phyloP scores from a whole-genome alignment of 1,140 invertebrate species.

The Sinonovacula constricta region DNA sequence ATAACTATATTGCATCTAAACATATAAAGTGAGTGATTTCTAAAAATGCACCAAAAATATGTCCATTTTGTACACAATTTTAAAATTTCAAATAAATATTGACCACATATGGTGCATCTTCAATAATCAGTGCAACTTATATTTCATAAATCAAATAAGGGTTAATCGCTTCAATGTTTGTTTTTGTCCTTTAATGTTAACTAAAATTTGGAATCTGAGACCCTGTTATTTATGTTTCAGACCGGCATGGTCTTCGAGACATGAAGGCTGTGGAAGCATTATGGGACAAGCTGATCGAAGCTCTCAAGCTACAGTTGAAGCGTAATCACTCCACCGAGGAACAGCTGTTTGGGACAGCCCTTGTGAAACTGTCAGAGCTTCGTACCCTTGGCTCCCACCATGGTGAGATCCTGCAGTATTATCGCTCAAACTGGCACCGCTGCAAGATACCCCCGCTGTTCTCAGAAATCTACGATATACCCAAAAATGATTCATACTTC shows the following conservation, averaged over 20 bases:
- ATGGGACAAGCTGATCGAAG: conserved; percentile 91
- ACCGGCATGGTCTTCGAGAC: conserved; percentile 86
- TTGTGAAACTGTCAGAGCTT: conserved; percentile 88
- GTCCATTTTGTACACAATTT: too few species aligned
- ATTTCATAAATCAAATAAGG: too few species aligned
- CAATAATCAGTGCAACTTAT: too few species aligned
- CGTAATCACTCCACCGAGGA: conserved; percentile 81
- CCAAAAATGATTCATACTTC: conserved; percentile 86
- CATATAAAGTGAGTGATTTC: too few species aligned
- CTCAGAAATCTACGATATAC: conserved; percentile 98
- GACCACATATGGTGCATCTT: too few species aligned
- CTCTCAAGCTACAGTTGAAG: conserved; percentile 87
- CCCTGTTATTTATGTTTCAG: too few species aligned
- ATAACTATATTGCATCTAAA: too few species aligned
- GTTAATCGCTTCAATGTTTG: too few species aligned
- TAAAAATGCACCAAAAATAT: too few species aligned
- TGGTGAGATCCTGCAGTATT: conserved; percentile 92
- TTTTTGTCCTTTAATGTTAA: too few species aligned
- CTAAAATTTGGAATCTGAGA: too few species aligned
- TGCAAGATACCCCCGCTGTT: conserved; percentile 93
- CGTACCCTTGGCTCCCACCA: conserved; percentile 90
- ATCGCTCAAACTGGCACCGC: conserved; percentile 91
- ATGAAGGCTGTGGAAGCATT: conserved; percentile 88
- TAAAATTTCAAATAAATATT: too few species aligned
- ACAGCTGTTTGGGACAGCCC: conserved; percentile 84